Percentiles rank a stretch among this genome's conserved stretches.
Evolutionary conservation across 2,797 vertebrate species (phyloP).

Genomic region (Oreortyx pictus): DNA sequence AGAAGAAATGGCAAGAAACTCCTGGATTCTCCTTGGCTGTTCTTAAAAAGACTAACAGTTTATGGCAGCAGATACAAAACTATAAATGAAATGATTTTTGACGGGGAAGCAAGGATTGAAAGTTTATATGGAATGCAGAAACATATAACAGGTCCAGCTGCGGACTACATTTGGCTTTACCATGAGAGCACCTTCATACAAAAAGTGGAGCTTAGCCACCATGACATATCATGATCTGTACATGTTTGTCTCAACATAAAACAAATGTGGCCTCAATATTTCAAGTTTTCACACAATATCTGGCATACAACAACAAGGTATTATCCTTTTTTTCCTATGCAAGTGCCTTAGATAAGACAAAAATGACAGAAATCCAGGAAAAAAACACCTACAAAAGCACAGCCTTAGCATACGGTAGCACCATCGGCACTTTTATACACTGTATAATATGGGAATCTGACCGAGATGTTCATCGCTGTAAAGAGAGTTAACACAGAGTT

Average conservation of each 20-base stretch:
- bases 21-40: not conserved
- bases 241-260: not conserved
- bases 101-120: not conserved
- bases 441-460: not conserved
- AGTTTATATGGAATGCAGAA: not conserved
- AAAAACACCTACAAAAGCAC: not conserved
- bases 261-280: not conserved
- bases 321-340: not conserved
- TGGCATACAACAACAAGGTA: not conserved
- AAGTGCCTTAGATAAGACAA: not conserved
- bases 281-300: not conserved
- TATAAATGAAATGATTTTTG: conserved; percentile 43
- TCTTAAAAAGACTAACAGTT: conserved; percentile 3
- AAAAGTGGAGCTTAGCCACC: not conserved
- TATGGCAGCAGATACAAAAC: not conserved
- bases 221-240: not conserved
- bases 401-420: not conserved
- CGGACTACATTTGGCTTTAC: conserved; percentile 43
- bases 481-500: not conserved
- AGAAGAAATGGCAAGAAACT: conserved; percentile 17
- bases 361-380: not conserved
- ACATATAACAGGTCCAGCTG: conserved; percentile 15
- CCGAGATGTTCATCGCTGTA: not conserved
- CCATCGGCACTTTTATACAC: not conserved
- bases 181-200: not conserved